phyloP scores from a whole-genome alignment of 1,140 invertebrate genomes.

The Vanessa atalanta region DNA sequence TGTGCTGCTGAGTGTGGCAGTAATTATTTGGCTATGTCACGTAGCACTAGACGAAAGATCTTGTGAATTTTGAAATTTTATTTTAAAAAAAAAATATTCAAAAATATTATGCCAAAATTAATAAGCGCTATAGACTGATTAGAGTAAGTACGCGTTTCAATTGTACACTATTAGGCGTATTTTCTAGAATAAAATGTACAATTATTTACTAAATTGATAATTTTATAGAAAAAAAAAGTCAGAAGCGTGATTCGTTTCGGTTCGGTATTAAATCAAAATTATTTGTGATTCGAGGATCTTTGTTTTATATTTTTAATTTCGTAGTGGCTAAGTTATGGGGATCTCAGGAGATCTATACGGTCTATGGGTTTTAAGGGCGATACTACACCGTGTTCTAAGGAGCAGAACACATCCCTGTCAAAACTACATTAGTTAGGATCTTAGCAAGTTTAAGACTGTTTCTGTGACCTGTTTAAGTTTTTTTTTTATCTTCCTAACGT shows the following conservation, averaged over 20 bases:
- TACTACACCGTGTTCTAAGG: conserved; percentile 76
- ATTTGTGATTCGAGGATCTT: conserved; percentile 73
- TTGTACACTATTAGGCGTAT: conserved; percentile 80
- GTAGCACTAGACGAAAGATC: conserved; percentile 54
- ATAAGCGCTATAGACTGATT: conserved; percentile 81
- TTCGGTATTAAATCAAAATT: conserved; percentile 67
- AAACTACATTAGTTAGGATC: conserved; percentile 78
- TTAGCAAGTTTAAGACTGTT: conserved; percentile 81
- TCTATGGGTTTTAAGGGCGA: conserved; percentile 59
- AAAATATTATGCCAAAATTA: conserved; percentile 75
- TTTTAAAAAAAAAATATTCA: conserved; percentile 56
- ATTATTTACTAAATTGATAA: conserved; percentile 78
- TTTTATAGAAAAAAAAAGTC: conserved; percentile 72
- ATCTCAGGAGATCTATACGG: conserved; percentile 61
- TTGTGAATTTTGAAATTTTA: conserved; percentile 55
- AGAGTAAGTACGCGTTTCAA: conserved; percentile 78
- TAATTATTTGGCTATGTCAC: conserved; percentile 55
- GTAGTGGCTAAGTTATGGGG: conserved; percentile 71
- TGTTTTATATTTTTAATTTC: conserved; percentile 53
- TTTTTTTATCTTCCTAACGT: conserved; percentile 68
- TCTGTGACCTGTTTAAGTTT: conserved; percentile 80
- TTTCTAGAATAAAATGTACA: conserved; percentile 78
- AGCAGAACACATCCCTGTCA: conserved; percentile 80
- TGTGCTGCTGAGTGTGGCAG: conserved; percentile 72
- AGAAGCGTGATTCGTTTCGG: conserved; percentile 67